These are phyloP conservation scores for Eubucco bourcierii DNA, from an alignment of 2,113 vertebrate species.

Conservation along the genomic window DNA sequence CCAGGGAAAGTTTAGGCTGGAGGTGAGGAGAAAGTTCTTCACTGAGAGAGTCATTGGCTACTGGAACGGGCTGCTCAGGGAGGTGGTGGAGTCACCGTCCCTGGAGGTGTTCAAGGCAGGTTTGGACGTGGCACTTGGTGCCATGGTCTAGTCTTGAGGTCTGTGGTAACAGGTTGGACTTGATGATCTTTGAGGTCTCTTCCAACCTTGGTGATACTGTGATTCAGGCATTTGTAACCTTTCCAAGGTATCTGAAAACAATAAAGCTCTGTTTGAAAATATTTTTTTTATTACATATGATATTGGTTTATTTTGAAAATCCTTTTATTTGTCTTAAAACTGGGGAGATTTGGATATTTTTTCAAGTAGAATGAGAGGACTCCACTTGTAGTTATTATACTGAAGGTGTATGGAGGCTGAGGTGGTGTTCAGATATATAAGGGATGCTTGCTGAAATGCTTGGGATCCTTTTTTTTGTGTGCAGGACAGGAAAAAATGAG, in stretches of 20 bases:
- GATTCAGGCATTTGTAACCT: not conserved
- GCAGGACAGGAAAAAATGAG: not conserved
- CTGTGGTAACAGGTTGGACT: too few relatives aligned
- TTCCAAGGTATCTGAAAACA: not conserved
- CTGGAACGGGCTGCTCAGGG: too few relatives aligned
- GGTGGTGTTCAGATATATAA: not conserved
- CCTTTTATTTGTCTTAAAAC: not conserved
- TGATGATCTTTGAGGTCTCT: too few relatives aligned
- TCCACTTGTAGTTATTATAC: not conserved
- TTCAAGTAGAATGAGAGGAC: not conserved
- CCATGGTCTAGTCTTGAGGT: too few relatives aligned
- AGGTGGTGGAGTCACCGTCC: too few relatives aligned
- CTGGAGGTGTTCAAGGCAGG: too few relatives aligned
- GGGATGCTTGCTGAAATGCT: not conserved
- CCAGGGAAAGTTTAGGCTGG: too few relatives aligned
- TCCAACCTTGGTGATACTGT: too few relatives aligned
- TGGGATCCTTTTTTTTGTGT: not conserved
- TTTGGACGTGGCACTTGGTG: too few relatives aligned
- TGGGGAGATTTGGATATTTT: not conserved
- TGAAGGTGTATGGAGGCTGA: not conserved
- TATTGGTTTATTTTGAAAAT: not conserved
- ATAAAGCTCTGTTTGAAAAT: not conserved
- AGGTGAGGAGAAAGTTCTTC: too few relatives aligned
- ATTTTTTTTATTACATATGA: not conserved
- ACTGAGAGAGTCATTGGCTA: too few relatives aligned